Conservation (phyloP, 2,113 vertebrate genomes). For the Romanogobio albipinnatus region DNA sequence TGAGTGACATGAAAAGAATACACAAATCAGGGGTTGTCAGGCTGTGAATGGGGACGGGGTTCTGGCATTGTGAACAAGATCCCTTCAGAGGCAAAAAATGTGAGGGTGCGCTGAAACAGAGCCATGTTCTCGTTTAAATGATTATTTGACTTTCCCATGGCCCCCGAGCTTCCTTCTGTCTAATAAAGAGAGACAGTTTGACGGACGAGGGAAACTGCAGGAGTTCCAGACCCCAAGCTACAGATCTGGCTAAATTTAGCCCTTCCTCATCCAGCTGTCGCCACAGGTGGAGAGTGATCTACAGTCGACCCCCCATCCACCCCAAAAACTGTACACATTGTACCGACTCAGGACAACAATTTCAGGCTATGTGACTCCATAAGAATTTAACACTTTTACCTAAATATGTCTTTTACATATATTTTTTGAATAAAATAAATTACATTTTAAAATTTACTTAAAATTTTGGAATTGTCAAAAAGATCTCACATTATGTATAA, state of each 20-base stretch:
- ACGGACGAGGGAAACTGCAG: conserved; percentile 48
- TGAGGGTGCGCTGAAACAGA: conserved; percentile 45
- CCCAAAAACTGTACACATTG: background rate
- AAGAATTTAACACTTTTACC: background rate
- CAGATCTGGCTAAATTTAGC: conserved; percentile 55
- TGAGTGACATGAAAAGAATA: conserved; percentile 58
- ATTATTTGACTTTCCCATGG: conserved; percentile 61
- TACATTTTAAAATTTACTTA: background rate
- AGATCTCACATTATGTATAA: background rate
- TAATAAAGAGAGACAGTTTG: conserved; percentile 61
- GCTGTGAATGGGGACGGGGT: conserved; percentile 43
- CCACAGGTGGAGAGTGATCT: conserved; percentile 43
- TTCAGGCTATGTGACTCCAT: background rate
- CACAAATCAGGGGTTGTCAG: conserved; percentile 53
- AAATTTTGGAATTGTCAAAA: background rate
- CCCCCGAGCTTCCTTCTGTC: conserved; percentile 42
- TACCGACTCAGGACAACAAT: background rate
- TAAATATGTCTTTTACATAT: background rate
- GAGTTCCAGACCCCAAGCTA: conserved; percentile 34
- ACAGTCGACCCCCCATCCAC: background rate
- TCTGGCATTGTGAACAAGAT: conserved; percentile 48
- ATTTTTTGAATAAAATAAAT: background rate
- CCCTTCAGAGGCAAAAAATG: conserved; percentile 36
- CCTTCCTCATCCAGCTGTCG: conserved; percentile 51
- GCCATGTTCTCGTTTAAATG: conserved; percentile 53